These are phyloP conservation scores for Agrilus mali DNA, from an alignment of 2,888 invertebrate genomes.

Conservation along the genomic window DNA sequence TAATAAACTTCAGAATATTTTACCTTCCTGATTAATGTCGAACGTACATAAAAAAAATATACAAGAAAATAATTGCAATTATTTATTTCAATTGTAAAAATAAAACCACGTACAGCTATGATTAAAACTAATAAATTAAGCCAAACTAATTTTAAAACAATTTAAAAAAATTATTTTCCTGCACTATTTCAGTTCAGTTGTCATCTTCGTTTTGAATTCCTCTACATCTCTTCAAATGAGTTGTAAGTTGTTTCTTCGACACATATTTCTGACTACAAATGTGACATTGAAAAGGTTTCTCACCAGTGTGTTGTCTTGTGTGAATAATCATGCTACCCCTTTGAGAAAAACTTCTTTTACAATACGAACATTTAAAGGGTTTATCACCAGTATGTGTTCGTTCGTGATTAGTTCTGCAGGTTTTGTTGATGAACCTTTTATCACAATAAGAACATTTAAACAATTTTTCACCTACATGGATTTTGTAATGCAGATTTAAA, in stretches of 20 bases:
- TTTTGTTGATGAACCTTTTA: conserved; percentile 30
- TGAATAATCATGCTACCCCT: conserved; percentile 1
- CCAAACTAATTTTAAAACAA: no score
- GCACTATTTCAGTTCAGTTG: no score
- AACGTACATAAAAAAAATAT: no score
- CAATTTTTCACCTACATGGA: conserved; percentile 29
- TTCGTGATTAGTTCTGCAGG: conserved; percentile 5
- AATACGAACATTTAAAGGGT: conserved; percentile 1
- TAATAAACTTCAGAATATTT: no score
- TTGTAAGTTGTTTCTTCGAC: conserved; percentile 5
- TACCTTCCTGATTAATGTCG: no score
- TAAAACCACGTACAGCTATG: no score
- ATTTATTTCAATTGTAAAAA: no score
- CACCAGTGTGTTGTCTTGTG: conserved; percentile 11
- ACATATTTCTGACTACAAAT: conserved; percentile 3
- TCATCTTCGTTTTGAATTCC: no score
- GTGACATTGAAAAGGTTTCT: conserved; percentile 9
- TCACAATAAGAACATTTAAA: conserved; percentile 29
- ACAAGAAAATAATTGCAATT: no score
- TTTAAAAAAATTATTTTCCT: no score
- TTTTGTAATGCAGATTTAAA: conserved; percentile 33
- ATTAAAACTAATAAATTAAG: no score
- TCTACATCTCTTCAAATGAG: not conserved
- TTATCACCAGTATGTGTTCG: conserved; percentile 4
- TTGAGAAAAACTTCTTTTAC: conserved; percentile 2